Base-by-base conservation (phyloP, 2,797 vertebrate species). In the Myripristis murdjan region DNA sequence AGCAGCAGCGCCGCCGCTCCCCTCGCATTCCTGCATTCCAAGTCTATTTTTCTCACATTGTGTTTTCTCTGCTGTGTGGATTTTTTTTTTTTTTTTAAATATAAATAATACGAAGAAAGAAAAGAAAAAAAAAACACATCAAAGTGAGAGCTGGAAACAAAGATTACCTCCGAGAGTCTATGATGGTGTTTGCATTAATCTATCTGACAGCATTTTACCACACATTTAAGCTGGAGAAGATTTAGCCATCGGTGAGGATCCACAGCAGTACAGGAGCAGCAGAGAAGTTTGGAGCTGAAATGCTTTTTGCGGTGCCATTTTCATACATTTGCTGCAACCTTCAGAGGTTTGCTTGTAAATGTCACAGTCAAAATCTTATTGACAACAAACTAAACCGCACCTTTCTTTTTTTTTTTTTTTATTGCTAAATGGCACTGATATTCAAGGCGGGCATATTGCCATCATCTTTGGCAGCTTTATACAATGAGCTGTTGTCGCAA, bases 91-190 rank as follows among this genome's bases (percentile, higher is more conserved):
- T 64, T 75, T 81, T 68, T 51, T 37, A 51, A 35, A 62, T 44
- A 70, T 41, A 79, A 78, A 85, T 76, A 87, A 75, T 59, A 82
- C 41, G 84, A 73, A 80, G 73, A n/a, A n/a, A n/a, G n/a, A n/a
- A n/a, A n/a, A n/a, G n/a, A n/a, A n/a, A n/a, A 47, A 23, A 33
- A 60, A 79, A 23, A 66, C 73, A 85, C 74, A 91, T 93, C 81
- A 92, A 90, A 91, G 85, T 66, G 52, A 68, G 69, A 70, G 62
- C 81, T 82, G 78, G 70, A 70, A 85, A 90, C 77, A 86, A 80
- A 89, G 84, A 86, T 82, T 83, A 80, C 77, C 84, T 86, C 63
- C 1, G 54, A 78, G 78, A 87, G 75, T 52, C 54, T 75, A n/a
- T 41, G 61, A 68, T 79, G 26, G 49, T 43, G 81, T 85, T 72